phyloP scores from a whole-genome alignment of 2,888 invertebrate genomes.

The Petrolisthes manimaculis region DNA sequence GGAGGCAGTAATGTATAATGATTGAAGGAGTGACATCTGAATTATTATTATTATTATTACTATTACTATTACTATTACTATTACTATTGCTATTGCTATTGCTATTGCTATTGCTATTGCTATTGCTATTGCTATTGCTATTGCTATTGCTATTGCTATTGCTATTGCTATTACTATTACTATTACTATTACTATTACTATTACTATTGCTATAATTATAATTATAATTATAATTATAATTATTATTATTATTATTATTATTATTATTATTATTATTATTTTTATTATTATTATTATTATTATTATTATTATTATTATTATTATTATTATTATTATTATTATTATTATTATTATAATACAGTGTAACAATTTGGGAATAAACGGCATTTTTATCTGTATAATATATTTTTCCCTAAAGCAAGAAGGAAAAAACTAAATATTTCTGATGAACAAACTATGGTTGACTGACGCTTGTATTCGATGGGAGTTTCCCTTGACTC shows the following conservation, averaged over 20 bases:
- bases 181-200: background rate
- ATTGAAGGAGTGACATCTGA: background rate
- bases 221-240: too few species aligned
- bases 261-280: slow-evolving; percentile 12
- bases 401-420: too few species aligned
- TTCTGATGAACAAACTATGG: too few species aligned
- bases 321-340: background rate
- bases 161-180: background rate
- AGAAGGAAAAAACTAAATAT: too few species aligned
- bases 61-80: background rate
- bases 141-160: background rate
- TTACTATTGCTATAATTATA: background rate
- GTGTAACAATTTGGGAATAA: background rate
- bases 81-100: background rate
- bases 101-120: too few species aligned
- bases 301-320: slow-evolving; percentile 19
- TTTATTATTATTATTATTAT: slow-evolving; percentile 20
- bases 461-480: too few species aligned
- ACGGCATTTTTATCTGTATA: background rate
- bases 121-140: background rate
- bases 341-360: background rate
- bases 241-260: slow-evolving; percentile 16
- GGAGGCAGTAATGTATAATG: too few species aligned
- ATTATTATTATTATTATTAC: background rate
- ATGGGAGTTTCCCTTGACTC: too few species aligned